These are phyloP conservation scores for Beris chalybata DNA, from an alignment of 2,888 invertebrate genomes.

Conservation along the genomic window DNA sequence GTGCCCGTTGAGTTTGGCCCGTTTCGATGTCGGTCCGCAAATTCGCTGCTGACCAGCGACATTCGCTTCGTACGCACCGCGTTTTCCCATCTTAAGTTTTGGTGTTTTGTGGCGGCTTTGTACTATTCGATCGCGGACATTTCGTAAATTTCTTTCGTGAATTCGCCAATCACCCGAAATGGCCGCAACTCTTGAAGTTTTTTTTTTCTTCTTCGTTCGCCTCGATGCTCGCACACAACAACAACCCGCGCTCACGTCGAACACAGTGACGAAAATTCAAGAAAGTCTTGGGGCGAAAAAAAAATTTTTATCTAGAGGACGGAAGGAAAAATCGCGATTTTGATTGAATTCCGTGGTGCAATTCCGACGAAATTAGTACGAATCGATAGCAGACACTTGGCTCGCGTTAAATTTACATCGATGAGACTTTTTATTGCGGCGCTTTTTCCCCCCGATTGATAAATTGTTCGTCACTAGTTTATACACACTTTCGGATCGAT, in stretches of 20 bases:
- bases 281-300: too few relatives aligned
- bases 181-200: conserved; percentile 22
- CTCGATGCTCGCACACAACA: conserved; percentile 1
- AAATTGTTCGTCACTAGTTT: too few relatives aligned
- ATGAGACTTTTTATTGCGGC: too few relatives aligned
- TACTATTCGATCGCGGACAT: conserved; percentile 14
- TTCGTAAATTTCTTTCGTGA: conserved; percentile 9
- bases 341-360: too few relatives aligned
- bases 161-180: conserved; percentile 22
- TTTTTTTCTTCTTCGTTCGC: conserved; percentile 20
- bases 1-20: conserved; percentile 25
- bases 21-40: conserved; percentile 32
- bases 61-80: conserved; percentile 18
- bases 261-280: not conserved
- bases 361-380: too few relatives aligned
- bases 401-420: too few relatives aligned
- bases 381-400: too few relatives aligned
- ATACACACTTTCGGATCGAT: not conserved
- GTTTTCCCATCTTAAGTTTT: conserved; percentile 34
- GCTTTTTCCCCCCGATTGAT: too few relatives aligned
- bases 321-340: too few relatives aligned
- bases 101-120: not conserved
- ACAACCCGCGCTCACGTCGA: not conserved
- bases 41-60: conserved; percentile 16
- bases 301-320: too few relatives aligned